phyloP scores from a whole-genome alignment of 1,140 invertebrate genomes.

The Gryllus bimaculatus region DNA sequence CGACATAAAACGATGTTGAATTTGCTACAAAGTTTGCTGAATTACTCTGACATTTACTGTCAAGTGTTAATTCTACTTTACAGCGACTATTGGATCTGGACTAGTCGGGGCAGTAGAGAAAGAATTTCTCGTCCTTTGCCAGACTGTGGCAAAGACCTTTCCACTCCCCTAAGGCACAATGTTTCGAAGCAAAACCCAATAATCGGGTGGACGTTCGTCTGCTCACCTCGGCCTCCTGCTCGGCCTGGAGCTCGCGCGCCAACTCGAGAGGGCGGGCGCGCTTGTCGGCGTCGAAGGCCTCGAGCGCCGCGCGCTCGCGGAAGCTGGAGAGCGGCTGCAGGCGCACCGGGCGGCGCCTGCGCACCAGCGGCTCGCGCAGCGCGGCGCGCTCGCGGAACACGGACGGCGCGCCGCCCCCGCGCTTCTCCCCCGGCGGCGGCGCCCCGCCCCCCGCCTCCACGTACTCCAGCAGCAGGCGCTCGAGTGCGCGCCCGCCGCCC shows the following conservation, averaged over 20 bases:
- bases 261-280: neutral
- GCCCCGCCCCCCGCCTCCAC: neutral
- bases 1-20: too few species aligned
- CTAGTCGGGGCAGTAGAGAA: too few species aligned
- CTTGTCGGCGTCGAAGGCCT: neutral
- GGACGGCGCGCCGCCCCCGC: neutral
- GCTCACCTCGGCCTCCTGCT: neutral
- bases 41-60: too few species aligned
- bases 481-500: neutral
- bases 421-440: neutral
- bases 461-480: constrained; percentile 7
- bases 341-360: neutral
- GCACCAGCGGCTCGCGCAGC: too few species aligned
- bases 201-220: too few species aligned
- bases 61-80: too few species aligned
- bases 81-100: too few species aligned
- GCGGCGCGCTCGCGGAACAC: neutral
- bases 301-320: neutral
- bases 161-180: too few species aligned
- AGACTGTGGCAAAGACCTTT: too few species aligned
- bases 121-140: too few species aligned
- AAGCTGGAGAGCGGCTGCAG: constrained; percentile 7
- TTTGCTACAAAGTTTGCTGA: too few species aligned
- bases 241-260: neutral
- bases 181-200: too few species aligned